Conservation (phyloP, 2,797 vertebrate species). For the Xerus rutilus region DNA sequence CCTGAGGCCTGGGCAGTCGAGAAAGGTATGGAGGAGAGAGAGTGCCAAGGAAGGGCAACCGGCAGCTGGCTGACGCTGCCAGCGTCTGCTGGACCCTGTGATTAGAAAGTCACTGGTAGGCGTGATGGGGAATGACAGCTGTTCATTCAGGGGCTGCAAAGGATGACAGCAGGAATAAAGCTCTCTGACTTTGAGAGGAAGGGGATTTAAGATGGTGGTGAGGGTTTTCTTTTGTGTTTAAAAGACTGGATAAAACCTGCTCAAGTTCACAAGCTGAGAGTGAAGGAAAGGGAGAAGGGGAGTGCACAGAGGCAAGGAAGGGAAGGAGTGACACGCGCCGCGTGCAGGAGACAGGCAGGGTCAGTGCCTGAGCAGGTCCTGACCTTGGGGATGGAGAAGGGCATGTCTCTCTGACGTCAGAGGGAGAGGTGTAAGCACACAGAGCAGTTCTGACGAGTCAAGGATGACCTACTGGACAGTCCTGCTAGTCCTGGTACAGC, state of each 20-base stretch:
- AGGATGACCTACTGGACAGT: not conserved
- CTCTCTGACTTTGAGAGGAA: not conserved
- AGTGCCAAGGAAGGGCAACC: accelerated
- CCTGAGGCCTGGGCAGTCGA: too few relatives aligned
- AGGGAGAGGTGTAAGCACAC: not conserved
- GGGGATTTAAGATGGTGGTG: not conserved
- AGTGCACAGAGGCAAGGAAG: not conserved
- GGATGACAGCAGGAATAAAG: not conserved
- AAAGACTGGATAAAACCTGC: not conserved
- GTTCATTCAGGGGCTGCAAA: not conserved
- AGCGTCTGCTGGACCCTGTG: not conserved
- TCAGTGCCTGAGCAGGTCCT: not conserved
- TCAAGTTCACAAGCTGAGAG: not conserved
- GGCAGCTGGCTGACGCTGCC: not conserved
- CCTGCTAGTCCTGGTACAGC: not conserved
- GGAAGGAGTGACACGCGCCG: not conserved
- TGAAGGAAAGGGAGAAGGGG: not conserved
- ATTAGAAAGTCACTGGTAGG: not conserved
- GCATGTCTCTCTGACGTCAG: not conserved
- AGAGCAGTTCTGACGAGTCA: not conserved
- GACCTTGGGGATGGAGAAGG: conserved; percentile 1
- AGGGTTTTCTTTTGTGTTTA: not conserved
- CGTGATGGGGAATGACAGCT: not conserved
- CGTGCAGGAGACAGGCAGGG: not conserved
- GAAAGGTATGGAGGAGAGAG: not conserved